Percentiles rank a stretch among this genome's conserved stretches.
These are phyloP conservation scores for Diadophis punctatus DNA, from an alignment of 2,113 vertebrate species.

Conservation along the genomic window DNA sequence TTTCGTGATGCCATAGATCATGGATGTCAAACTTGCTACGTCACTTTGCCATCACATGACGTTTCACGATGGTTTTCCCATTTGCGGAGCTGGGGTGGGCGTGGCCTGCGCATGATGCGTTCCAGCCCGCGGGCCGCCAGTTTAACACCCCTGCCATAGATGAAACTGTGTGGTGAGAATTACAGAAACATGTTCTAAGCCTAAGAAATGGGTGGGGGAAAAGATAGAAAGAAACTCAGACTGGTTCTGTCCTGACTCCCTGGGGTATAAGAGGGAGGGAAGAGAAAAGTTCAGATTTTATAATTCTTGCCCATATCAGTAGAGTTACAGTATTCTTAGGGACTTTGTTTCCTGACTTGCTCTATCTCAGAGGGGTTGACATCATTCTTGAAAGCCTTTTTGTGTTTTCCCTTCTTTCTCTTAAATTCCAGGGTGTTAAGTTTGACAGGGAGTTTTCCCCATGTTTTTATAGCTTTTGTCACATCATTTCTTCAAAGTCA, in stretches of 20 bases:
- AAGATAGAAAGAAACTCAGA: not conserved
- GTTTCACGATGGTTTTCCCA: no score
- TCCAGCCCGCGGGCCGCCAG: no score
- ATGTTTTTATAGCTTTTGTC: not conserved
- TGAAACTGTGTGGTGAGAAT: not conserved
- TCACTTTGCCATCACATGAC: no score
- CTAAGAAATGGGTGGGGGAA: not conserved
- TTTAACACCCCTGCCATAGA: not conserved
- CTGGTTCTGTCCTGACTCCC: not conserved
- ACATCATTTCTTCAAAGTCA: not conserved
- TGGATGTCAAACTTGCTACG: no score
- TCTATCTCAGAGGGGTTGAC: not conserved
- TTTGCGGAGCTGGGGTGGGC: no score
- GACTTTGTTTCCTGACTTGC: not conserved
- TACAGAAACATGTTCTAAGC: not conserved
- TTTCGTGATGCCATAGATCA: not conserved
- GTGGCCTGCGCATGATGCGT: no score
- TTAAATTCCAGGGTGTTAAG: not conserved
- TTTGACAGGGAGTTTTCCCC: not conserved
- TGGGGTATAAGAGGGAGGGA: not conserved
- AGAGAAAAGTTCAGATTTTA: not conserved
- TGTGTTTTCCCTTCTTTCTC: not conserved
- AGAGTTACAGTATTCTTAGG: not conserved
- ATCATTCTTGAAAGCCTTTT: not conserved
- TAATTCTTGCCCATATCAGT: not conserved